Percentiles rank a stretch among this genome's conserved stretches.
phyloP scores from a whole-genome alignment of 64 coral and sea anemone genomes.

The Acropora tenuis region DNA sequence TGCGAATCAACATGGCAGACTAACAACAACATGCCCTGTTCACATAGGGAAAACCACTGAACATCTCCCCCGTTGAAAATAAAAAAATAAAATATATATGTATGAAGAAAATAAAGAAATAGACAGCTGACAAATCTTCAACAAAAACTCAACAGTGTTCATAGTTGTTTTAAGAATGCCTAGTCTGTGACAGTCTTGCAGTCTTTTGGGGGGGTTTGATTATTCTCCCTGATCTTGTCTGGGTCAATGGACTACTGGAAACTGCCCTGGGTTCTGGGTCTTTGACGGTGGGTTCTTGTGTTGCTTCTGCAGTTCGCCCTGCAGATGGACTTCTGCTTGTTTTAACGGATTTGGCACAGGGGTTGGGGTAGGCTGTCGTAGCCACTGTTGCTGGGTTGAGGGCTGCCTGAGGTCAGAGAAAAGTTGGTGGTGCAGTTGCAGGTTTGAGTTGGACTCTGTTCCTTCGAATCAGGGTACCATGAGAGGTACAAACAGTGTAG shows the following conservation, averaged over 20 bases:
- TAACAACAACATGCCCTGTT: background rate
- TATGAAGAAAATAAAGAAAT: background rate
- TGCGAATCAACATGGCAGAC: slow-evolving; percentile 19
- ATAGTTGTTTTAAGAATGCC: background rate
- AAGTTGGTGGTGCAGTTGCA: background rate
- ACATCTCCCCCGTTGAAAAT: slow-evolving; percentile 14
- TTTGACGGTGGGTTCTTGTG: background rate
- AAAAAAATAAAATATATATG: background rate
- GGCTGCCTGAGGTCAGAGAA: too few relatives aligned
- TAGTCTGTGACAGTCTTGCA: background rate
- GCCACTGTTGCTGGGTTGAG: too few relatives aligned
- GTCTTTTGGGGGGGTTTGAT: background rate
- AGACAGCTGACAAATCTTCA: too few relatives aligned
- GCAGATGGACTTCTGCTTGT: background rate
- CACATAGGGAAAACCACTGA: slow-evolving; percentile 15
- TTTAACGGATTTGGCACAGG: background rate
- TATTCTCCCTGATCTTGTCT: slow-evolving; percentile 1
- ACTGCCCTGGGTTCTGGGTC: background rate
- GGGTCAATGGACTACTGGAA: background rate
- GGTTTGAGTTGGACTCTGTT: slow-evolving; percentile 38
- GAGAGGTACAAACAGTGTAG: slow-evolving; percentile 8
- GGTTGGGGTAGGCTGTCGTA: background rate
- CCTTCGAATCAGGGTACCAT: background rate
- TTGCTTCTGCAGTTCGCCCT: background rate
- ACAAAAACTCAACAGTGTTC: background rate